Evolutionary conservation across 1,140 invertebrate species (phyloP).

Genomic region (Meloidogyne hapla): DNA sequence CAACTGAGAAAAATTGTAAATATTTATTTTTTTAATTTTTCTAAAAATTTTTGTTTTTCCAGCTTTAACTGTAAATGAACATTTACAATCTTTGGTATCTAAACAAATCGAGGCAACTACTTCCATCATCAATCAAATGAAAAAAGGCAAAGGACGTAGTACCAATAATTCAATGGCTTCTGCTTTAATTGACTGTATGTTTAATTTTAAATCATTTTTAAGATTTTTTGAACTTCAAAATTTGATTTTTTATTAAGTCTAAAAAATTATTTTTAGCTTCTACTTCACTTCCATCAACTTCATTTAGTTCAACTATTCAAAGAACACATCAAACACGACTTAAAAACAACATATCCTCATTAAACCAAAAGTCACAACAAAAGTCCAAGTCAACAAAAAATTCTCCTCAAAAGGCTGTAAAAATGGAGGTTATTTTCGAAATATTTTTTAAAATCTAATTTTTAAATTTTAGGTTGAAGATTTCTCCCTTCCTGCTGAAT

Average conservation of each 20-base stretch:
- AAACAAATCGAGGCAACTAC: neutral
- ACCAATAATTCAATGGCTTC: neutral
- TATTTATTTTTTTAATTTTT: neutral
- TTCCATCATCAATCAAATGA: neutral
- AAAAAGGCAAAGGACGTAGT: neutral
- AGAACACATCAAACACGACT: neutral
- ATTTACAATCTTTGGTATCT: constrained; percentile 1
- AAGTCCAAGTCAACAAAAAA: neutral
- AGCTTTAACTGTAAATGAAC: neutral
- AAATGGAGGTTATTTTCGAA: neutral
- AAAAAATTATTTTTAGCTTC: neutral
- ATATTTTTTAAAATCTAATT: neutral
- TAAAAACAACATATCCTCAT: neutral
- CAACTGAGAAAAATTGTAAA: neutral
- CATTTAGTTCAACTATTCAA: neutral
- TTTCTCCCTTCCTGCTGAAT: neutral
- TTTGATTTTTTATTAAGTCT: neutral
- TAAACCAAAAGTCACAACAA: neutral
- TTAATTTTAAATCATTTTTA: neutral
- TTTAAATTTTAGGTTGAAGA: neutral
- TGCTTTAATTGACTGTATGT: neutral
- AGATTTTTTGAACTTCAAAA: neutral
- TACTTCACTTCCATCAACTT: neutral
- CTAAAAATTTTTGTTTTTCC: too few relatives aligned
- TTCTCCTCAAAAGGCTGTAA: neutral